A percentile compares a stretch with the other conserved stretches of the same genome.
Conservation (phyloP, 1,140 invertebrate species). For the Achroia grisella region DNA sequence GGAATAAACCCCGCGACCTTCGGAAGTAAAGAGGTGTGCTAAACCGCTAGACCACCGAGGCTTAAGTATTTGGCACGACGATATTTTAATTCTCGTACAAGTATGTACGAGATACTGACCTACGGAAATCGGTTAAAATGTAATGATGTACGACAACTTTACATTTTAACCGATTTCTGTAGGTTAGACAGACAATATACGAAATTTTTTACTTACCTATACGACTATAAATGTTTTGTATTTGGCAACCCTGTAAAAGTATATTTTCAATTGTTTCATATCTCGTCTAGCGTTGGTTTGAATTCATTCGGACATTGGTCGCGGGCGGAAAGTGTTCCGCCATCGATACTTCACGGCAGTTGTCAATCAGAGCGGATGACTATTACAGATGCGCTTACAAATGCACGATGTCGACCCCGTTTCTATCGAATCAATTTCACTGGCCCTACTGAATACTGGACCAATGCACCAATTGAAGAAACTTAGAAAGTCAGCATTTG, state of each 20-base stretch:
- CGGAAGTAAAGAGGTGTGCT: too few species aligned
- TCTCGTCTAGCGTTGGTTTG: conserved; percentile 13
- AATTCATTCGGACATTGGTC: conserved; percentile 42
- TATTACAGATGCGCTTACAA: conserved; percentile 31
- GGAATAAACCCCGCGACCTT: too few species aligned
- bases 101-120: too few species aligned
- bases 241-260: conserved; percentile 8
- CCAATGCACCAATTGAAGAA: not conserved
- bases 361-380: conserved; percentile 55
- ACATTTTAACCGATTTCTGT: too few species aligned
- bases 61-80: too few species aligned
- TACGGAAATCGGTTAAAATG: too few species aligned
- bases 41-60: too few species aligned
- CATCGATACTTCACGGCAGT: conserved; percentile 48
- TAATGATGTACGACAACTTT: too few species aligned
- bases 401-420: conserved; percentile 53
- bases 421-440: conserved; percentile 24
- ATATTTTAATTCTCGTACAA: too few species aligned
- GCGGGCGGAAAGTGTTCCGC: conserved; percentile 40
- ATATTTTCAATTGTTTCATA: conserved; percentile 33
- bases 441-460: not conserved
- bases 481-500: not conserved
- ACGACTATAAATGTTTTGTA: too few species aligned
- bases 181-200: too few species aligned
- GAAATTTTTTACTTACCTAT: too few species aligned